Conservation (phyloP, 1,140 invertebrate genomes). For the Pteromalus puparum region DNA sequence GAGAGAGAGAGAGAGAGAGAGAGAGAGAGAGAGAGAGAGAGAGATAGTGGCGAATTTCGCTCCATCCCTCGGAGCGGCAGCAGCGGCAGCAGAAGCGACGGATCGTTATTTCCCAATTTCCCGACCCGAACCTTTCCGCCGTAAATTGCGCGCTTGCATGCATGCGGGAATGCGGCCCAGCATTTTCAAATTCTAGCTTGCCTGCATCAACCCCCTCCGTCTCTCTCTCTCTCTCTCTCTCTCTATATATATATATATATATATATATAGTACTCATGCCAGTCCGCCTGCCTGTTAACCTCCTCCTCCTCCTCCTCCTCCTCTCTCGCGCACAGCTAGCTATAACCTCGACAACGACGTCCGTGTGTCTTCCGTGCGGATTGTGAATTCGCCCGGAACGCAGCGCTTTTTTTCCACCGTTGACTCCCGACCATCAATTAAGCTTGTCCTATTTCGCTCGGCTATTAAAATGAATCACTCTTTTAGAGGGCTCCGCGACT, state of each 20-base stretch:
- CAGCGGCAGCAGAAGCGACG: neutral
- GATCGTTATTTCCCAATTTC: slow-evolving; percentile 59
- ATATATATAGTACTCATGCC: neutral
- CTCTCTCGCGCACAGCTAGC: too few relatives aligned
- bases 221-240: neutral
- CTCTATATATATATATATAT: too few relatives aligned
- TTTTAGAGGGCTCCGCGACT: slow-evolving; percentile 15
- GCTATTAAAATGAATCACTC: slow-evolving; percentile 36
- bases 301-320: too few relatives aligned
- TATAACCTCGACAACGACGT: neutral
- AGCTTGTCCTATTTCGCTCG: slow-evolving; percentile 15
- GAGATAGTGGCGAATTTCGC: neutral
- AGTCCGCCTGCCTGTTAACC: neutral
- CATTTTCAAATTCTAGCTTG: slow-evolving; percentile 15
- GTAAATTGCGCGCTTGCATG: slow-evolving; percentile 41
- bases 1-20: neutral
- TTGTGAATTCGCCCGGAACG: neutral
- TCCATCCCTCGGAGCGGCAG: too few relatives aligned
- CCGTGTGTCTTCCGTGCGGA: slow-evolving; percentile 1
- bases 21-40: neutral
- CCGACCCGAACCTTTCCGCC: slow-evolving; percentile 13
- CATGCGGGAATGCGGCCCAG: slow-evolving; percentile 15
- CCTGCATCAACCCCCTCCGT: neutral
- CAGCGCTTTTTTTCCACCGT: neutral
- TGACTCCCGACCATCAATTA: slow-evolving; percentile 50